A percentile compares a stretch with the other conserved stretches of the same genome.
Evolutionary conservation across 2,888 invertebrate species (phyloP).

Genomic region (Apocheima hispidaria): DNA sequence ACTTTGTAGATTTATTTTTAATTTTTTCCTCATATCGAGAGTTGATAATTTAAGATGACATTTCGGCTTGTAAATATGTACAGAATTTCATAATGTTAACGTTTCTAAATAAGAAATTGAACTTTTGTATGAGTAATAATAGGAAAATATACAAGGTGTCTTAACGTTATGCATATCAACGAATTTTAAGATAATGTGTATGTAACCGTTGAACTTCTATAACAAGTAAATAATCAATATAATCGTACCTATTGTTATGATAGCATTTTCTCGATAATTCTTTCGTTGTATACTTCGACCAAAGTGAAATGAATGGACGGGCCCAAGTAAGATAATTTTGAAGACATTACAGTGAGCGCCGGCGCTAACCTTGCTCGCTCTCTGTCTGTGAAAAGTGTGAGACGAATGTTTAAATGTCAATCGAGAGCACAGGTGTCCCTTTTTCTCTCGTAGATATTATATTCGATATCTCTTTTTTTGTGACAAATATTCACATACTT

Average conservation of each 20-base stretch:
- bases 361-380: no score
- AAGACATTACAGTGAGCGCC: no score
- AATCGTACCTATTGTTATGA: constrained; percentile 33
- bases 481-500: no score
- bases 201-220: constrained; percentile 42
- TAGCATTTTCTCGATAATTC: constrained; percentile 26
- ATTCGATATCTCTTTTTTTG: no score
- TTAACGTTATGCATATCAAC: constrained; percentile 86
- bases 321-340: no score
- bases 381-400: no score
- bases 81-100: constrained; percentile 57
- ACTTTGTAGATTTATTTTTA: not conserved
- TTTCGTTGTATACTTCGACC: constrained; percentile 17
- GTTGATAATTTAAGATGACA: constrained; percentile 21
- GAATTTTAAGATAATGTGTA: constrained; percentile 69
- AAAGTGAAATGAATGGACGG: no score
- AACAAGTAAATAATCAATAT: constrained; percentile 34
- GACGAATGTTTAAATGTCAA: no score
- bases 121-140: constrained; percentile 75
- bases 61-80: constrained; percentile 77
- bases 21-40: constrained; percentile 2
- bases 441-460: no score
- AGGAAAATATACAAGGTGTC: constrained; percentile 83
- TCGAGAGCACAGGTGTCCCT: no score
- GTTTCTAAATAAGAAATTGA: constrained; percentile 53